Conservation (phyloP, 2,113 vertebrate species). For the Marmota flaviventris region DNA sequence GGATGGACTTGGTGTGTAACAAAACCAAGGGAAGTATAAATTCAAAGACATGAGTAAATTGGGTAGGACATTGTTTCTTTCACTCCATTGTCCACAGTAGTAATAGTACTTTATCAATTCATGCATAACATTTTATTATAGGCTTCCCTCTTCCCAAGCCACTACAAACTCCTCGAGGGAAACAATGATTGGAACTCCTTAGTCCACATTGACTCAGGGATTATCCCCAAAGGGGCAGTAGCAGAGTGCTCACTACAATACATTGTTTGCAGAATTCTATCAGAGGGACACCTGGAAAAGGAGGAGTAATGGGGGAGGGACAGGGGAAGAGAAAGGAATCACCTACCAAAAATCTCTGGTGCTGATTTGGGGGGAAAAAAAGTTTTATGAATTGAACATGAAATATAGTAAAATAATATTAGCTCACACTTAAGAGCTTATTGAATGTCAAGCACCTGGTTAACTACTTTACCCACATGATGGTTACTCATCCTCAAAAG, state of each 20-base stretch:
- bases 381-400: constrained; percentile 4
- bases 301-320: background rate
- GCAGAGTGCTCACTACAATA: background rate
- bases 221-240: background rate
- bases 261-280: background rate
- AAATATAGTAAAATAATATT: constrained; percentile 3
- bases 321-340: background rate
- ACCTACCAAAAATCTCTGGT: background rate
- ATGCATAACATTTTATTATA: background rate
- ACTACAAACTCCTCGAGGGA: background rate
- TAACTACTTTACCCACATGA: background rate
- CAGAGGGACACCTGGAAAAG: background rate
- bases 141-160: background rate
- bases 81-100: background rate
- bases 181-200: background rate
- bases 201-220: background rate
- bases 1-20: background rate
- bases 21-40: background rate
- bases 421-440: background rate
- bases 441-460: background rate
- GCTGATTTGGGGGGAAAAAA: background rate
- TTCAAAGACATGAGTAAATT: background rate
- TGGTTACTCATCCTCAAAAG: background rate
- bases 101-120: constrained; percentile 31
- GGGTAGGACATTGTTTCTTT: background rate